Conservation (phyloP, 2,113 vertebrate species). For the Balaeniceps rex region DNA sequence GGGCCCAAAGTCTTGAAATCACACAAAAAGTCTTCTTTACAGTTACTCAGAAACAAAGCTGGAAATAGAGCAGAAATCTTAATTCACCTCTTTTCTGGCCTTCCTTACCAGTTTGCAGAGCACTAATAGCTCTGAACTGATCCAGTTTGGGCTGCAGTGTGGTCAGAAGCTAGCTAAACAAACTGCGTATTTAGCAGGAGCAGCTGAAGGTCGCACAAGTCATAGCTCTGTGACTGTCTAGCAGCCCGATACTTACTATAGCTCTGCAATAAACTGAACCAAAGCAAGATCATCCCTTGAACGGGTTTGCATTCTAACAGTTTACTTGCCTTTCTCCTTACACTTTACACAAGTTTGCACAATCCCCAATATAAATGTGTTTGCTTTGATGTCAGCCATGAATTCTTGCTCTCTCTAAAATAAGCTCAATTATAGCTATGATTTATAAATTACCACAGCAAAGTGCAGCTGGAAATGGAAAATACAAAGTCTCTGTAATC, state of each 20-base stretch:
- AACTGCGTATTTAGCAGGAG: neutral
- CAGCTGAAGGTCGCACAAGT: neutral
- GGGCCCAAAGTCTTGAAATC: neutral
- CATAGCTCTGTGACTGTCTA: neutral
- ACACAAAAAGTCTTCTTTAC: neutral
- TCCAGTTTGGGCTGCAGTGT: neutral
- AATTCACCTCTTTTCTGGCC: neutral
- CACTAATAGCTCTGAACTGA: neutral
- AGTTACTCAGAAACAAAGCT: neutral
- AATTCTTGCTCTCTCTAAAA: conserved; percentile 18
- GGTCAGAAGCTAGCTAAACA: neutral
- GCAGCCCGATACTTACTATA: neutral
- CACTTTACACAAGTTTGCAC: neutral
- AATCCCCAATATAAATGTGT: neutral
- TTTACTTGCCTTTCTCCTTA: neutral
- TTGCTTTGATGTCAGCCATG: conserved; percentile 5
- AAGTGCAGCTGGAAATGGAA: conserved; percentile 17
- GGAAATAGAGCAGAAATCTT: neutral
- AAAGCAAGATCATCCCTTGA: neutral
- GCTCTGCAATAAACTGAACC: neutral
- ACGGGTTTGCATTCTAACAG: neutral
- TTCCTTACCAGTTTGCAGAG: neutral
- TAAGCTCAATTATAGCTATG: neutral
- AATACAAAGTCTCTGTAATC: conserved; percentile 10
- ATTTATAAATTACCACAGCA: conserved; percentile 28